Evolutionary conservation across 2,888 invertebrate genomes (phyloP).

Genomic region (Vanessa cardui): DNA sequence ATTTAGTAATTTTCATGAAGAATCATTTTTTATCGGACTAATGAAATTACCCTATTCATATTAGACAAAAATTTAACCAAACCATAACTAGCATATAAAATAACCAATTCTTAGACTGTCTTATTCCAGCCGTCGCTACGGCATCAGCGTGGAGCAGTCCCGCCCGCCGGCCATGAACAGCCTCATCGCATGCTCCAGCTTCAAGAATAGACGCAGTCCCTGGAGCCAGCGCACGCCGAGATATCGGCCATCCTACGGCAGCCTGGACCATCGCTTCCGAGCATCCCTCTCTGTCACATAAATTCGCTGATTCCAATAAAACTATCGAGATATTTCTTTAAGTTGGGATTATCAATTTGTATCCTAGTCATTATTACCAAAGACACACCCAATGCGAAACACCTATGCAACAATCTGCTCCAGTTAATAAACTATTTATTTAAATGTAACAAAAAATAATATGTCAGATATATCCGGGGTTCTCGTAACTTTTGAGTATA

Average conservation of each 20-base stretch:
- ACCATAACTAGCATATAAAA: neutral
- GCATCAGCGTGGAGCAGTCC: conserved; percentile 85
- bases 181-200: conserved; percentile 89
- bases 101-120: conserved; percentile 2
- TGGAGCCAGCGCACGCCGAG: conserved; percentile 73
- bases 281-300: conserved; percentile 56
- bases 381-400: no score
- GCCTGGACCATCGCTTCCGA: conserved; percentile 69
- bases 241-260: conserved; percentile 72
- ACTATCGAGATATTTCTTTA: neutral
- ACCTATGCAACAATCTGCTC: no score
- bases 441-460: no score
- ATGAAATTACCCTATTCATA: no score
- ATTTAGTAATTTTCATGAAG: no score
- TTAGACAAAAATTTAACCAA: no score
- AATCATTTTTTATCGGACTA: no score
- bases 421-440: no score
- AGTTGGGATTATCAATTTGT: neutral
- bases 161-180: conserved; percentile 89
- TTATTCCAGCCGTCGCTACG: conserved; percentile 62
- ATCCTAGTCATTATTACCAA: conserved; percentile 8
- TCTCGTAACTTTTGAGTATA: no score
- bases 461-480: no score
- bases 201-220: conserved; percentile 84
- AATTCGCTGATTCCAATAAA: neutral